Base-by-base conservation (phyloP, 2,888 invertebrate species). In the Lycaena phlaeas region DNA sequence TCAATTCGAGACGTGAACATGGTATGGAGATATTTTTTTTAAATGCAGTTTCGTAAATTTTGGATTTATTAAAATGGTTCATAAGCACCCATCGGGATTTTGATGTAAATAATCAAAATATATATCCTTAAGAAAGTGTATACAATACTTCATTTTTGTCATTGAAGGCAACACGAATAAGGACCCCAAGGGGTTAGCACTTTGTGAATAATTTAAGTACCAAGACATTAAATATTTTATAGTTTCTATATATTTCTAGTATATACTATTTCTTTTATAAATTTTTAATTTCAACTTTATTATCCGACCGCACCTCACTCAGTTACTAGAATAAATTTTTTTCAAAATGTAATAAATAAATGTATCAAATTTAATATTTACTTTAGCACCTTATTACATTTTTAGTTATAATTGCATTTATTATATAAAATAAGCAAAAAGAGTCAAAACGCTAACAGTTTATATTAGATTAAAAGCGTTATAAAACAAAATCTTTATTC, bases 121-220 rank as follows among this genome's bases (percentile, higher is more conserved):
- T 15, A 27, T 38, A 17, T 5, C 10, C 27, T 27, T 27, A 4
- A 14, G 12, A 27, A 27, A 10, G 10, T 36, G 4, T 15, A 37
- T 27, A 27, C n/a, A 27, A 15, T 27, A 27, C 10, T 4, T 26
- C 4, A 37, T 22, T 25, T 30, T 26, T 11, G 4, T 15, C 36
- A 34, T 27, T 6, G 34, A 49, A 52, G 50, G 49, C 49, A 49
- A 43, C 27, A 14, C 18, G 15, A 51, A 53, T 63, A 68, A 68
- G 67, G 61, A 47, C 55, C 68, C 64, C 60, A 40, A 5, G 36
- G 66, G 67, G 60, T 38, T 59, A 66, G 70, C 74, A 75, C 74
- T 72, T 73, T 54, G 74, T 74, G 71, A 49, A 65, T 22, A 34
- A 22, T 52, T 50, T 49, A 41, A 48, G 42, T 25, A 10, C 37